Percentiles rank a stretch among this genome's conserved stretches.
Conservation (phyloP, 1,140 invertebrate species). For the Metopolophium dirhodum region DNA sequence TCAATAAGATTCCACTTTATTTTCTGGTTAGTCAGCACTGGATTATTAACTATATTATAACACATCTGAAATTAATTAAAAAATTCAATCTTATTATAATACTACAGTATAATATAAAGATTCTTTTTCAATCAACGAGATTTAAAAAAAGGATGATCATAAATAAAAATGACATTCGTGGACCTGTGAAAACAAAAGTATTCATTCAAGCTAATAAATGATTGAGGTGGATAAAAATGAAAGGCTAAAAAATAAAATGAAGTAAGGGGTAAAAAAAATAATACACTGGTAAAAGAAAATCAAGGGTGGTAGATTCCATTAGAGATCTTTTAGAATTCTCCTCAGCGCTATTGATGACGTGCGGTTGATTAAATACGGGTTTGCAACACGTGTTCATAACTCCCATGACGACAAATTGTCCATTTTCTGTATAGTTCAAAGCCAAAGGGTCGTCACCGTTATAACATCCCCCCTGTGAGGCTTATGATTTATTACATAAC, state of each 20-base stretch:
- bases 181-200: conserved; percentile 22
- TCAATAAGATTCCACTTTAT: background rate
- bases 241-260: conserved; percentile 31
- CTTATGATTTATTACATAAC: conserved; percentile 47
- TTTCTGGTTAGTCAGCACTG: background rate
- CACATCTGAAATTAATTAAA: conserved; percentile 3
- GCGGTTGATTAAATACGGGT: conserved; percentile 42
- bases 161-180: conserved; percentile 34
- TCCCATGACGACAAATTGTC: conserved; percentile 50
- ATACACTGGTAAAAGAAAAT: conserved; percentile 16
- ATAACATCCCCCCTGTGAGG: conserved; percentile 4
- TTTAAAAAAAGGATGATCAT: background rate
- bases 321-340: conserved; percentile 49
- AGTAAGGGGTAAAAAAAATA: background rate
- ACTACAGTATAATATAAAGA: background rate
- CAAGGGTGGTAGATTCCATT: conserved; percentile 46
- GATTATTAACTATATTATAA: conserved; percentile 3
- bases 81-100: background rate
- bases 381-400: conserved; percentile 25
- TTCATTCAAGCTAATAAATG: conserved; percentile 40
- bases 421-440: conserved; percentile 41
- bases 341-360: conserved; percentile 35
- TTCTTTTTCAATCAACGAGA: background rate
- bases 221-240: conserved; percentile 27
- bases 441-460: conserved; percentile 23